Conservation (phyloP, 2,888 invertebrate species). For the Eupithecia insigniata region DNA sequence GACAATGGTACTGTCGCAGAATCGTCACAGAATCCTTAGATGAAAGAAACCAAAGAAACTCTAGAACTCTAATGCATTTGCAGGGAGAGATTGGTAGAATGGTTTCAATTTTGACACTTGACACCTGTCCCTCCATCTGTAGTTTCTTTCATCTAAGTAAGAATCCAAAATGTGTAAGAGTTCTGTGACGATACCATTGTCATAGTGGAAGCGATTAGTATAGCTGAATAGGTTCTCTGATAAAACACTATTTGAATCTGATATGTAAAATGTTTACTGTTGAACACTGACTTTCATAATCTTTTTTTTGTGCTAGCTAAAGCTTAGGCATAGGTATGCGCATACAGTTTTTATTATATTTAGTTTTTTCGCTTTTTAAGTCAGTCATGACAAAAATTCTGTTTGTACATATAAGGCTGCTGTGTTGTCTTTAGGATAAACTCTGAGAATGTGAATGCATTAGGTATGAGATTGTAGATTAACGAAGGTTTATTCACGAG, state of each 20-base stretch:
- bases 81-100: too few species aligned
- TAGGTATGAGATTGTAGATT: neutral
- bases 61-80: too few species aligned
- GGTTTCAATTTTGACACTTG: too few species aligned
- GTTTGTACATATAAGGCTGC: neutral
- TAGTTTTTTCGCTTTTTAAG: conserved; percentile 14
- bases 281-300: conserved; percentile 4
- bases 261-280: neutral
- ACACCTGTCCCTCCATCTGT: too few species aligned
- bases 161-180: too few species aligned
- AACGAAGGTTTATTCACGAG: neutral
- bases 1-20: neutral
- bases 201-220: neutral
- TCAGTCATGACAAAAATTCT: neutral
- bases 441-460: conserved; percentile 1
- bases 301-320: conserved; percentile 35
- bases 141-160: too few species aligned
- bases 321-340: conserved; percentile 38
- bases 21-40: too few species aligned
- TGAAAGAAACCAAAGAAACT: too few species aligned
- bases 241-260: neutral
- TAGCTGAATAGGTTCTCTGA: too few species aligned
- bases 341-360: conserved; percentile 6
- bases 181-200: neutral
- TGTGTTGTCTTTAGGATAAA: neutral